Evolutionary conservation across 1,140 invertebrate species (phyloP).

Genomic region (Oncopodura yosiiana): DNA sequence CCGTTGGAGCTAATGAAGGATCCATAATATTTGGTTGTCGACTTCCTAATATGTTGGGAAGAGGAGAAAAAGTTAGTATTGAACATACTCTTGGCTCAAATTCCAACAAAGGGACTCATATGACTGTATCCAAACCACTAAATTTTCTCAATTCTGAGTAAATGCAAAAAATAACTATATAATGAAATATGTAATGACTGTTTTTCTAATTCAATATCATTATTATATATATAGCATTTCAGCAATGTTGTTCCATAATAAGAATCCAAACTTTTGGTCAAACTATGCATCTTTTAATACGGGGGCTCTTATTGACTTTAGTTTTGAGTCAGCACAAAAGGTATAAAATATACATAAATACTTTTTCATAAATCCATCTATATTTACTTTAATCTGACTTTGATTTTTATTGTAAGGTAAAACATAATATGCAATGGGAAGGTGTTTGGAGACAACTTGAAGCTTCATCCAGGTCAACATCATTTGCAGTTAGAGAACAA

Average conservation of each 20-base stretch:
- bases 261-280: constrained; percentile 65
- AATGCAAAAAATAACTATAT: constrained; percentile 23
- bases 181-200: neutral
- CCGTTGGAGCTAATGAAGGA: constrained; percentile 76
- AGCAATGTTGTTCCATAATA: constrained; percentile 57
- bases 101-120: constrained; percentile 58
- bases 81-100: constrained; percentile 68
- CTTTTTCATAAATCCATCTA: no score
- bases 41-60: constrained; percentile 68
- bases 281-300: constrained; percentile 60
- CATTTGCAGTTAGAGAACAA: constrained; percentile 71
- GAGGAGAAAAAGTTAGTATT: constrained; percentile 63
- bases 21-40: constrained; percentile 58
- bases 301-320: constrained; percentile 55
- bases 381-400: no score
- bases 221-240: constrained; percentile 48
- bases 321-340: constrained; percentile 48
- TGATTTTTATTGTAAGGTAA: constrained; percentile 44
- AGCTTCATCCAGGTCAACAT: constrained; percentile 51
- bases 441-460: constrained; percentile 64
- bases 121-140: constrained; percentile 66
- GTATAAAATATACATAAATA: constrained; percentile 37
- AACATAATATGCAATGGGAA: constrained; percentile 75
- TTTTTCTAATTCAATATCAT: neutral
- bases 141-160: no score